A percentile compares a stretch with the other conserved stretches of the same genome.
Evolutionary conservation across 2,113 vertebrate species (phyloP).

Genomic region (Semnornis frantzii): DNA sequence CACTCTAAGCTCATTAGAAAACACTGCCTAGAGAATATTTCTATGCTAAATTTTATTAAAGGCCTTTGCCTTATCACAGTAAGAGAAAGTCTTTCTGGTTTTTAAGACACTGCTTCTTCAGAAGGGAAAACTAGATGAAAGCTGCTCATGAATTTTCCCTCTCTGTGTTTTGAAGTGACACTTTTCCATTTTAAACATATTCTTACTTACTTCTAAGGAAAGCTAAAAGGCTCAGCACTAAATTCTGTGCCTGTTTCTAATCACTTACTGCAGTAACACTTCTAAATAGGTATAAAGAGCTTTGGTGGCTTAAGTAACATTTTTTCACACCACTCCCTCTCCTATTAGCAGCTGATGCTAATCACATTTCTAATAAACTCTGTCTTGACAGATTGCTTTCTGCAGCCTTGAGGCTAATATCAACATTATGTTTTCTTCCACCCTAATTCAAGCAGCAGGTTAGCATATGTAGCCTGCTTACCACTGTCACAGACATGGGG

Average conservation of each 20-base stretch:
- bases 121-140: neutral
- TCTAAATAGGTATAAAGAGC: slow-evolving; percentile 26
- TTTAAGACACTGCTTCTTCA: neutral
- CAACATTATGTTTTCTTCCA: neutral
- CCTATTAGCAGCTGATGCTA: slow-evolving; percentile 3
- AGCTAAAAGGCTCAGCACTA: neutral
- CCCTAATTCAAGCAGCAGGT: neutral
- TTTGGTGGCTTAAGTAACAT: neutral
- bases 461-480: neutral
- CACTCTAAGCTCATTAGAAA: neutral
- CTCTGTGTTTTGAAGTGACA: neutral
- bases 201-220: neutral
- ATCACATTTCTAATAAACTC: neutral
- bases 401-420: neutral
- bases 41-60: neutral
- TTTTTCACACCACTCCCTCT: neutral
- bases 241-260: neutral
- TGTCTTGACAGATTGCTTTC: neutral
- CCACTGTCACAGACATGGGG: neutral
- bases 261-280: neutral
- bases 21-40: neutral
- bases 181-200: neutral
- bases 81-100: neutral
- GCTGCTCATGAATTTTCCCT: neutral
- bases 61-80: neutral